Evolutionary conservation across 2,888 invertebrate species (phyloP).

Genomic region (Thymelicus acteon): DNA sequence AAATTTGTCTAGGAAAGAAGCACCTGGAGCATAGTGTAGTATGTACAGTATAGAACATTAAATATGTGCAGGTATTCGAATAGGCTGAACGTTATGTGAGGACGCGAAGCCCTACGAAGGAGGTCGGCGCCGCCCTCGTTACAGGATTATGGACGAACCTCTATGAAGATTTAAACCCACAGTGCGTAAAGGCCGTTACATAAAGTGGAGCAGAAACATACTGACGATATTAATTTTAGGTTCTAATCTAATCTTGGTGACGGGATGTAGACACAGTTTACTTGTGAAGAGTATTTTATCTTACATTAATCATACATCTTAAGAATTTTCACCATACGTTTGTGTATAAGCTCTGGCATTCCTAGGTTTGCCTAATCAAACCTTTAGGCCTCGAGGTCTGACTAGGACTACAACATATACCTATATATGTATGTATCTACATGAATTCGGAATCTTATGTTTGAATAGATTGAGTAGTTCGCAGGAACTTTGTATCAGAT

Average conservation of each 20-base stretch:
- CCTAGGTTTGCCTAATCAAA: no score
- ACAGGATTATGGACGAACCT: constrained; percentile 74
- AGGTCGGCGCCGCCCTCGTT: constrained; percentile 78
- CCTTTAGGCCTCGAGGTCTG: no score
- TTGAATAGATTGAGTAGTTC: no score
- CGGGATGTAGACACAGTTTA: no score
- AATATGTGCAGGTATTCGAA: constrained; percentile 42
- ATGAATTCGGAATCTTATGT: no score
- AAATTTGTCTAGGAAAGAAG: neutral
- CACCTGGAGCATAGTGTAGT: constrained; percentile 27
- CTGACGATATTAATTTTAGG: constrained; percentile 24
- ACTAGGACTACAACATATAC: no score
- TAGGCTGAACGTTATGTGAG: constrained; percentile 57
- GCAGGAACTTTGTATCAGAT: no score
- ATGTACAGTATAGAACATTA: neutral
- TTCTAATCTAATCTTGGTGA: neutral
- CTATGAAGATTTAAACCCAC: constrained; percentile 73
- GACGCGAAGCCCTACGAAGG: constrained; percentile 73
- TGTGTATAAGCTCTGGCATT: no score
- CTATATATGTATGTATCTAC: no score
- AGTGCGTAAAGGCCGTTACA: constrained; percentile 37
- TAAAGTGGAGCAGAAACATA: constrained; percentile 25
- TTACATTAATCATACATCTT: no score
- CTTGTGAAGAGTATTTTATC: no score
- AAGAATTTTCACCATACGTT: no score